Conservation (phyloP, 1,140 invertebrate species). For the Drosophila bocki region DNA sequence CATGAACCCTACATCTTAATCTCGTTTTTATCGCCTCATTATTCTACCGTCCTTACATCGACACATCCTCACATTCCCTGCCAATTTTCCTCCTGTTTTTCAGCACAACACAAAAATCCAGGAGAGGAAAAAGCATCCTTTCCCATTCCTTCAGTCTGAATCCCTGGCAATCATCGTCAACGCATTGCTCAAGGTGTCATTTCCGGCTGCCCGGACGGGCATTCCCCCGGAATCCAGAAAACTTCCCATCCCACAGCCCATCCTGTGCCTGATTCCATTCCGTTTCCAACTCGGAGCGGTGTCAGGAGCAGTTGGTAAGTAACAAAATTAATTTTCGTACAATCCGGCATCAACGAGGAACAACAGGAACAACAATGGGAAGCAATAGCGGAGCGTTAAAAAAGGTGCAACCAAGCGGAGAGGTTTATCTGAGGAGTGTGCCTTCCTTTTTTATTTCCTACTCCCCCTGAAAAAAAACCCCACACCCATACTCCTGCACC, state of each 20-base stretch:
- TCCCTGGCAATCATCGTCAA: conserved; percentile 52
- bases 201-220: conserved; percentile 46
- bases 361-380: conserved; percentile 54
- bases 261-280: conserved; percentile 19
- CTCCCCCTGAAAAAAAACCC: neutral
- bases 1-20: conserved; percentile 30
- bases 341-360: conserved; percentile 68
- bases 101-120: conserved; percentile 11
- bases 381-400: conserved; percentile 67
- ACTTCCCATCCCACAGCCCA: conserved; percentile 2
- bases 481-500: neutral
- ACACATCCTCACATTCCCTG: conserved; percentile 1
- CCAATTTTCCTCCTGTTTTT: conserved; percentile 20
- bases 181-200: conserved; percentile 71
- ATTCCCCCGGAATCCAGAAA: conserved; percentile 13
- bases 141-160: conserved; percentile 10
- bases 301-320: conserved; percentile 75
- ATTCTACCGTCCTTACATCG: conserved; percentile 23
- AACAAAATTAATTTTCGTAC: conserved; percentile 81
- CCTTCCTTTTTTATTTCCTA: conserved; percentile 11
- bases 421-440: conserved; percentile 59
- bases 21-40: conserved; percentile 44
- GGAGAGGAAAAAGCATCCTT: conserved; percentile 12
- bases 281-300: conserved; percentile 25
- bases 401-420: conserved; percentile 71